Evolutionary conservation across 2,888 invertebrate species (phyloP).

Genomic region (Heteromyza rotundicornis): DNA sequence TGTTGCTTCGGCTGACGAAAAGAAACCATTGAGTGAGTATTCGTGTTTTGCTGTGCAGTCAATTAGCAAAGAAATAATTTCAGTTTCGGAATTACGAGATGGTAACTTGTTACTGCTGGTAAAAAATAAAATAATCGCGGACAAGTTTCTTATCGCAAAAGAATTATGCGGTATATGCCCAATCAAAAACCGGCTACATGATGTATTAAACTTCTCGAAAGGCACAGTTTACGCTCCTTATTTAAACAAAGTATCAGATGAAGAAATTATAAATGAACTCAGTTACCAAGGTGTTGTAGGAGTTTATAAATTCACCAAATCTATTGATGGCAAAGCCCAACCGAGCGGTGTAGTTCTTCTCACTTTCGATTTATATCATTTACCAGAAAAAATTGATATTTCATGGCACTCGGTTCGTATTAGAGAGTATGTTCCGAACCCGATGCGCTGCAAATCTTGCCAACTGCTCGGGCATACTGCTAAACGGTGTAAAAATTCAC

Average conservation of each 20-base stretch:
- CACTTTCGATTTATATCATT: slow-evolving; percentile 12
- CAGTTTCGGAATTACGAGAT: not conserved
- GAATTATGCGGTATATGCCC: slow-evolving; percentile 2
- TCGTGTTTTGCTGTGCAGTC: slow-evolving; percentile 12
- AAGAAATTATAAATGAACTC: slow-evolving; percentile 25
- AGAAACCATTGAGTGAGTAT: slow-evolving; percentile 7
- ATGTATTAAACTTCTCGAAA: slow-evolving; percentile 13
- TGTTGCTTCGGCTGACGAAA: not conserved
- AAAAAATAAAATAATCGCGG: slow-evolving; percentile 14
- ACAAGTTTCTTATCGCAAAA: slow-evolving; percentile 9
- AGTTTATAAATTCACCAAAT: slow-evolving; percentile 22
- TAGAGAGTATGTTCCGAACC: not conserved
- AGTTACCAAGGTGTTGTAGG: slow-evolving; percentile 20
- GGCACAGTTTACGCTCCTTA: slow-evolving; percentile 21
- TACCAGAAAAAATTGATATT: not conserved
- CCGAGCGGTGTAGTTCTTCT: slow-evolving; percentile 10
- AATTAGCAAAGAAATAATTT: slow-evolving; percentile 13
- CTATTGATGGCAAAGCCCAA: slow-evolving; percentile 8
- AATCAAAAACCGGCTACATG: not conserved
- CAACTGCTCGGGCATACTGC: not conserved
- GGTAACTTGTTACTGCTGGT: slow-evolving; percentile 15
- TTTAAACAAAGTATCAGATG: slow-evolving; percentile 18
- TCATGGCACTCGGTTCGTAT: not conserved
- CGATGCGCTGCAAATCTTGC: not conserved
- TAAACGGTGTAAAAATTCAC: slow-evolving; percentile 23